Evolutionary conservation across 2,113 vertebrate genomes (phyloP), one percentile per base, ranked within the genome.

Genomic region (Lagenorhynchus albirostris): DNA sequence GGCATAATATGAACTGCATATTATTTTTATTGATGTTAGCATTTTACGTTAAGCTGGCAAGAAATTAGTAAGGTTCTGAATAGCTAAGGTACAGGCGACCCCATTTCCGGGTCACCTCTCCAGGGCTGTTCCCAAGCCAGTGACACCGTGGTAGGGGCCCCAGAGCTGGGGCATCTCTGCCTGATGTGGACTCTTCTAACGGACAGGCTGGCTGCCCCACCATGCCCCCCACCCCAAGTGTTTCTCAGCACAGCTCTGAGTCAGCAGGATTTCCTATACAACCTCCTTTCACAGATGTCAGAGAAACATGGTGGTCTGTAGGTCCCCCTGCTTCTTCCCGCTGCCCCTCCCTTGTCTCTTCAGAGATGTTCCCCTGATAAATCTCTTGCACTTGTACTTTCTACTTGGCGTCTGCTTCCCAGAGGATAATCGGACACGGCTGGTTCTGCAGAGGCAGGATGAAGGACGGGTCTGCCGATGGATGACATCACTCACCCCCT

Each of bases 101-200:
- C 13, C 44, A 38, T 44, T 33, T 25, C 1, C 17, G 62, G 80
- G 11, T 2, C 1, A 31, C 25, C 1, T 74, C 29, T 73, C 31
- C 29, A 33, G 8, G 47, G 36, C 0, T 0, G 7, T 31, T 41
- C 41, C 55, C 13, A 36, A 44, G 4, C 6, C n/a, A 33, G 44
- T 31, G 71, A 53, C 21, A 23, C 33, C 0, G 1, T 13, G 18
- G 6, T 23, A 2, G 38, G 33, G 31, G 18, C 15, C 0, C 31
- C 12, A n/a, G 21, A 79, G 20, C 5, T 63, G 15, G 6, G 41
- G 5, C 26, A 5, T 44, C 58, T 53, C 53, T 93, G 6, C 36
- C 23, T 23, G 5, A 44, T 5, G 3, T 29, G 4, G 20, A 79
- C 6, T 58, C 60, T 82, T 33, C 41, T 63, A 3, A 5, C 38